Conservation (phyloP, 2,888 invertebrate species). For the Melikaiella ostensackeni region DNA sequence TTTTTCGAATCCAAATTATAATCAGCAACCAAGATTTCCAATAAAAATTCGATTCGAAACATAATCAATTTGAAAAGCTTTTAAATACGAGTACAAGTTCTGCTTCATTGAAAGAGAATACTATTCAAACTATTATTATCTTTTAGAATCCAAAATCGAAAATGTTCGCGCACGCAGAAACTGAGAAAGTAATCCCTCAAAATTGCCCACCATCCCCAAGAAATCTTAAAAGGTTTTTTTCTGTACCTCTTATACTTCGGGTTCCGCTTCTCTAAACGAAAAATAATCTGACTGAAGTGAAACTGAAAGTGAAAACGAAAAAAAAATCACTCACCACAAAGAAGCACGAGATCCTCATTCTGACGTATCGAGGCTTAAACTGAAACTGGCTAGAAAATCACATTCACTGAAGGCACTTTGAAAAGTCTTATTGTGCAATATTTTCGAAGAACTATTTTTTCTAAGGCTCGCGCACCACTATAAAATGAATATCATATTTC, state of each 20-base stretch:
- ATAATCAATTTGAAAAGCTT: too few relatives aligned
- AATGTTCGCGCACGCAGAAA: too few relatives aligned
- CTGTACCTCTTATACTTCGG: background rate
- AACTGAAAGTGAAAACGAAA: background rate
- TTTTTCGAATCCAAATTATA: too few relatives aligned
- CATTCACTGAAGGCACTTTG: constrained; percentile 15
- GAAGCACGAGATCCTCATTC: constrained; percentile 67
- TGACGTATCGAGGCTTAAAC: constrained; percentile 39
- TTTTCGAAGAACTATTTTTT: background rate
- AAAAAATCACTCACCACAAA: constrained; percentile 65
- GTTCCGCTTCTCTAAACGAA: background rate
- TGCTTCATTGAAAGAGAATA: too few relatives aligned
- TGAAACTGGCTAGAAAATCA: constrained; percentile 5
- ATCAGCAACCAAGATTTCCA: too few relatives aligned
- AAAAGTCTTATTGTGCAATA: constrained; percentile 8
- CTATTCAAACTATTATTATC: too few relatives aligned
- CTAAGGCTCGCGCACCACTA: background rate
- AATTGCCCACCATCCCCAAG: too few relatives aligned
- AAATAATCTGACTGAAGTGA: background rate
- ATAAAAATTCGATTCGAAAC: too few relatives aligned
- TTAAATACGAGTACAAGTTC: too few relatives aligned
- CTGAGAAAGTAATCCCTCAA: too few relatives aligned
- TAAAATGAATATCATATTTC: background rate
- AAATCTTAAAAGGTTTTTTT: background rate
- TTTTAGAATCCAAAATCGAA: too few relatives aligned